A percentile compares a stretch with the other conserved stretches of the same genome.
Conservation (phyloP, 2,113 vertebrate genomes). For the Phycodurus eques region DNA sequence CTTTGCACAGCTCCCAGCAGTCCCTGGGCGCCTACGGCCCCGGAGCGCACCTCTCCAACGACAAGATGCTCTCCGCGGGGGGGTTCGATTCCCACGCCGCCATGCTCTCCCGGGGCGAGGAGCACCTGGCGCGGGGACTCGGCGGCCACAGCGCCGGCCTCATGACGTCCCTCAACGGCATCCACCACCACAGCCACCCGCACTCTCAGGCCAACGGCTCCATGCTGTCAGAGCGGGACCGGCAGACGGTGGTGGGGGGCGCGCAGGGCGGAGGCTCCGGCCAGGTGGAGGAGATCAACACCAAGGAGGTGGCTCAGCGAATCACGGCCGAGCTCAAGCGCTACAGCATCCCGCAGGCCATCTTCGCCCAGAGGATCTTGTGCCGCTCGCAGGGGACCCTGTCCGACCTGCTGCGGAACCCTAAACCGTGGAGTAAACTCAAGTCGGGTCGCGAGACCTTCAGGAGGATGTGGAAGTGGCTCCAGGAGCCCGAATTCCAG, state of each 20-base stretch:
- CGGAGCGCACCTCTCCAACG: constrained; percentile 84
- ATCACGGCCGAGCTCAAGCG: constrained; percentile 97
- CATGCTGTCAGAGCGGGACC: constrained; percentile 82
- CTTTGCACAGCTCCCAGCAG: constrained; percentile 90
- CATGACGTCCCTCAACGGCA: constrained; percentile 84
- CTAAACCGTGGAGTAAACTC: constrained; percentile 99
- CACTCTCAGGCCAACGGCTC: constrained; percentile 83
- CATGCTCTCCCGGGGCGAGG: constrained; percentile 88
- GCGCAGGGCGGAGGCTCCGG: constrained; percentile 80
- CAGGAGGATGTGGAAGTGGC: constrained; percentile 99
- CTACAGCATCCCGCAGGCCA: constrained; percentile 98
- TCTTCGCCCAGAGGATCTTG: constrained; percentile 97
- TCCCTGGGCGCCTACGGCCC: constrained; percentile 85
- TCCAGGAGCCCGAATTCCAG: constrained; percentile 97
- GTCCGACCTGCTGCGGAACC: constrained; percentile 95
- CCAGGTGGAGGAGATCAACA: constrained; percentile 97
- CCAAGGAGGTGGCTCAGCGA: constrained; percentile 95
- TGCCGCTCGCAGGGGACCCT: constrained; percentile 97
- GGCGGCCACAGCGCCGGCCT: constrained; percentile 83
- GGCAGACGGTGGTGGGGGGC: constrained; percentile 74
- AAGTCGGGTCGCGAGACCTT: constrained; percentile 98
- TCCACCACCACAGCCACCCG: constrained; percentile 84
- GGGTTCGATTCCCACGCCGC: constrained; percentile 92
- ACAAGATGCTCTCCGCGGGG: constrained; percentile 91
- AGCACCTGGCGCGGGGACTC: constrained; percentile 86